These are phyloP conservation scores for Neoaliturus tenellus DNA, from an alignment of 2,888 invertebrate species.

Conservation along the genomic window DNA sequence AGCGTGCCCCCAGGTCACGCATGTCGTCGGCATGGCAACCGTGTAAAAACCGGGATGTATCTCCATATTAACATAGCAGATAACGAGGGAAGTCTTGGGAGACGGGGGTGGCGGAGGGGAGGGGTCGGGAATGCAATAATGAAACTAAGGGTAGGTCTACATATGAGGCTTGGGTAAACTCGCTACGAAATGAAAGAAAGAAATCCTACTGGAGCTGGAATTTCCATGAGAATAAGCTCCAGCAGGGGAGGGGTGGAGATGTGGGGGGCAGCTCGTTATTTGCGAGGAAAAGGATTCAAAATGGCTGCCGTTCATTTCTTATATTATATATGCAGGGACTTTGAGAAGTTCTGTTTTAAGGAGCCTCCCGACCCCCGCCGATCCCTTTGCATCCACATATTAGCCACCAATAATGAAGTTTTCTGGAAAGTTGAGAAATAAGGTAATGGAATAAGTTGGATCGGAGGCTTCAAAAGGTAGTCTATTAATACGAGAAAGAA, in stretches of 20 bases:
- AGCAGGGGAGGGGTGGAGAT: constrained; percentile 34
- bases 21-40: constrained; percentile 41
- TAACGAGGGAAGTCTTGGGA: constrained; percentile 46
- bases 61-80: constrained; percentile 55
- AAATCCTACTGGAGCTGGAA: constrained; percentile 59
- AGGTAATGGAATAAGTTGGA: constrained; percentile 39
- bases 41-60: constrained; percentile 49
- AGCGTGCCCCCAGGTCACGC: constrained; percentile 39
- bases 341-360: constrained; percentile 48
- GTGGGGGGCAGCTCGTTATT: constrained; percentile 58
- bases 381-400: constrained; percentile 20
- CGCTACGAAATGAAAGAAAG: constrained; percentile 59
- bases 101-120: constrained; percentile 42
- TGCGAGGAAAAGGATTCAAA: constrained; percentile 60
- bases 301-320: constrained; percentile 61
- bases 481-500: neutral
- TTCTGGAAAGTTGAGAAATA: constrained; percentile 19
- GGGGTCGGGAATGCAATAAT: constrained; percentile 58
- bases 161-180: constrained; percentile 58
- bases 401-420: constrained; percentile 46
- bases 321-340: constrained; percentile 59
- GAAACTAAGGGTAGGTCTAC: constrained; percentile 59
- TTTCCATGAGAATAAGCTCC: constrained; percentile 61
- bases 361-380: neutral
- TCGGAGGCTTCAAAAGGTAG: constrained; percentile 14